A percentile compares a stretch with the other conserved stretches of the same genome.
These are phyloP conservation scores for Gambusia holbrooki DNA, from an alignment of 2,113 vertebrate species.

Conservation along the genomic window DNA sequence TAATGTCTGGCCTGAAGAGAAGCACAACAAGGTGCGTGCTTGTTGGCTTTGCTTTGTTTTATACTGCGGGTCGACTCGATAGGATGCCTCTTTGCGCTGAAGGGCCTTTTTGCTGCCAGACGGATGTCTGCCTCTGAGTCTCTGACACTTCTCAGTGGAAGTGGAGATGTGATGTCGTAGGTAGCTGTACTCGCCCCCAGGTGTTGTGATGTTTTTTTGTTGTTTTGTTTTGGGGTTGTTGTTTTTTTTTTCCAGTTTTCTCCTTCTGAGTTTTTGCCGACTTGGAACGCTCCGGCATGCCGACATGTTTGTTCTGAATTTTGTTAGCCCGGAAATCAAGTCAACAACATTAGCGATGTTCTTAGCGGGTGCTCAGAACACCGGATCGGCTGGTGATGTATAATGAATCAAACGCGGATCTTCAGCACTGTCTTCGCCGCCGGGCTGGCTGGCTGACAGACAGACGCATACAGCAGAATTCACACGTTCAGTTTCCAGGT, in stretches of 20 bases:
- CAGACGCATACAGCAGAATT: conserved; percentile 42
- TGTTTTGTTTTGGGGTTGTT: too few species aligned
- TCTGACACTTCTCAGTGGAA: conserved; percentile 25
- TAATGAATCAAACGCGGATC: conserved; percentile 52
- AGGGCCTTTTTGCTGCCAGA: conserved; percentile 31
- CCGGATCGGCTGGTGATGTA: conserved; percentile 30
- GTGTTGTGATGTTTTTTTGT: background rate
- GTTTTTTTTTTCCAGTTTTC: conserved; percentile 31
- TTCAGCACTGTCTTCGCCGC: conserved; percentile 19
- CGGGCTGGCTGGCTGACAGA: background rate
- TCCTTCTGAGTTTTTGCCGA: conserved; percentile 6
- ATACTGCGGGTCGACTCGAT: conserved; percentile 29
- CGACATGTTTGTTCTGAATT: conserved; percentile 46
- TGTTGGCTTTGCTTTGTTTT: conserved; percentile 53
- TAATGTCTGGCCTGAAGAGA: conserved; percentile 45
- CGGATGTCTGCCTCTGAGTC: conserved; percentile 29
- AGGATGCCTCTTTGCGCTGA: conserved; percentile 35
- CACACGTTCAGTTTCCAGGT: conserved; percentile 44
- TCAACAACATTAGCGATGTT: conserved; percentile 22
- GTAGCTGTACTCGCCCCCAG: background rate
- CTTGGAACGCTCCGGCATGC: conserved; percentile 29
- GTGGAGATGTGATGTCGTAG: conserved; percentile 39
- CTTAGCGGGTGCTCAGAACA: conserved; percentile 17
- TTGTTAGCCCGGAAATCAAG: conserved; percentile 35
- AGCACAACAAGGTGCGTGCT: conserved; percentile 33